Evolutionary conservation across 2,797 vertebrate genomes (phyloP), one percentile per base, ranked within the genome.

Genomic region (Synanceia verrucosa): DNA sequence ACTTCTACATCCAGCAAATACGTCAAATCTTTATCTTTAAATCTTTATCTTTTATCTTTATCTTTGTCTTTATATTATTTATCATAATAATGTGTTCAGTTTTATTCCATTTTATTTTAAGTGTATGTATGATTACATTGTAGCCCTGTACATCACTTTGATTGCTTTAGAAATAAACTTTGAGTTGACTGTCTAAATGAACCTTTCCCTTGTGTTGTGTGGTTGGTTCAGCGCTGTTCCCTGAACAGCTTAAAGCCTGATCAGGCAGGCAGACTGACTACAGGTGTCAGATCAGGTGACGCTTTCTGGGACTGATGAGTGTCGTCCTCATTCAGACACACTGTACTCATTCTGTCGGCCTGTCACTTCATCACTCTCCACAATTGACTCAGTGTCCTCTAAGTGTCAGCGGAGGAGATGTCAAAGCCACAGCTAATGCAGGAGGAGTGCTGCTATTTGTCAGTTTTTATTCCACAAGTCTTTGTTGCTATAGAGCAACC

Each of bases 281-380:
- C 48, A 60, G 55, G 43, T 76, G 75, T 52, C 52, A 16, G 48
- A 14, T 31, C 5, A 26, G 46, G 31, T 63, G 56, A 70, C 16
- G 11, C 46, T 23, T 26, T 50, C 44, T 23, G n/a, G 10, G 24
- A 8, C 14, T 19, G 66, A 73, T 21, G 60, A 50, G 34, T 14
- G 51, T 2, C 14, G 31, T n/a, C 63, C 57, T 66, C 1, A 4
- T 21, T 60, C 28, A 43, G 53, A 48, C 55, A 24, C 43, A 1
- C 19, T 36, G 69, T 4, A 1, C 61, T 58, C 14, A 24, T 28
- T 70, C 46, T 59, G 71, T 58, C 71, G 2, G 33, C 13, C 37
- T 44, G 68, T 65, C 50, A n/a, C 21, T 47, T 61, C n/a, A 23
- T 73, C 18, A 1, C 9, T 43, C 56, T 34, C 24, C 1, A 31